These are phyloP conservation scores for Ceyx melanurus DNA, from an alignment of 2,113 vertebrate genomes.

Conservation along the genomic window DNA sequence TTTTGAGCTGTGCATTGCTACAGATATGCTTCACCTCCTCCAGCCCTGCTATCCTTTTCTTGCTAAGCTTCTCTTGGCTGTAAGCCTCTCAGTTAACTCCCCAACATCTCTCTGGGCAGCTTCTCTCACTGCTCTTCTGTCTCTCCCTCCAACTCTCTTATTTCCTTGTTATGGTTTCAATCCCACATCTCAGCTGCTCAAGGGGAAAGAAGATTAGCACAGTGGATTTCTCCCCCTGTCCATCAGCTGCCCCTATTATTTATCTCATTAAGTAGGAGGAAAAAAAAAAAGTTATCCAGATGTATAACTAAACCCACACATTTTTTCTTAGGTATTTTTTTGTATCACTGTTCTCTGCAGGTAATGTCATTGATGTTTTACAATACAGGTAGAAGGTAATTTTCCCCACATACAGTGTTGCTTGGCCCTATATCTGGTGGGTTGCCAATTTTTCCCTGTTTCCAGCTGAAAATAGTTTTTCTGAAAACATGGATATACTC, in stretches of 20 bases:
- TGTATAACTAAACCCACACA: not conserved
- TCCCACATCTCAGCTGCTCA: not conserved
- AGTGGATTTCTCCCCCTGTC: not conserved
- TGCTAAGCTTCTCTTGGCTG: constrained; percentile 4
- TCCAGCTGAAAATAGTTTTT: not conserved
- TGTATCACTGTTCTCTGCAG: not conserved
- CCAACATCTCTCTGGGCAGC: not conserved
- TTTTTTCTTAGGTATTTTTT: not conserved
- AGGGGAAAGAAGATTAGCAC: constrained; percentile 1
- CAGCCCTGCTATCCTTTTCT: constrained; percentile 11
- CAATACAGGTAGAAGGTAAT: not conserved
- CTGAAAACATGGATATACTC: not conserved
- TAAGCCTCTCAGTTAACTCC: not conserved
- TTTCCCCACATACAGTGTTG: not conserved
- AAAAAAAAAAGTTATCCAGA: not conserved
- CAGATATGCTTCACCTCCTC: constrained; percentile 25
- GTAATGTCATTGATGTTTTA: not conserved
- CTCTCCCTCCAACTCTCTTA: not conserved
- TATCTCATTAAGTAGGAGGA: not conserved
- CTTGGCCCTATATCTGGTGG: not conserved
- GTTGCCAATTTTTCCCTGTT: not conserved
- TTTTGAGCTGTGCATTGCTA: not conserved
- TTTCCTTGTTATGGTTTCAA: not conserved
- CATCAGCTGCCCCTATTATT: not conserved
- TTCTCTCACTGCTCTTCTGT: not conserved